phyloP scores from a whole-genome alignment of 1,140 invertebrate genomes.

The Odontomachus brunneus region DNA sequence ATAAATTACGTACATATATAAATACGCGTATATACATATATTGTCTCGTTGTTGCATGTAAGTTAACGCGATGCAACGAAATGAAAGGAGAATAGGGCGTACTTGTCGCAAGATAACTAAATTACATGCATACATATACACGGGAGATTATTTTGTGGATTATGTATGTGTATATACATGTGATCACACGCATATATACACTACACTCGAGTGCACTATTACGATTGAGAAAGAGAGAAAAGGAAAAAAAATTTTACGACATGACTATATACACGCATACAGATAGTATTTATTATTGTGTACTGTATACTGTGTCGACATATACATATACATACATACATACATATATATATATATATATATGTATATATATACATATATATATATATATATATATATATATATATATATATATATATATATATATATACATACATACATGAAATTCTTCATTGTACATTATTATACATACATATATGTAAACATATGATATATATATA shows the following conservation, averaged over 20 bases:
- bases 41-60: conserved; percentile 79
- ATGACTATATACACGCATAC: conserved; percentile 77
- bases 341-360: conserved; percentile 41
- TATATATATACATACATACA: no score
- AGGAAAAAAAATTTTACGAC: conserved; percentile 63
- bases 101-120: conserved; percentile 71
- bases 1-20: conserved; percentile 68
- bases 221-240: conserved; percentile 28
- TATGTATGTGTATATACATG: conserved; percentile 70
- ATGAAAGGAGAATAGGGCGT: conserved; percentile 63
- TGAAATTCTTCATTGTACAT: conserved; percentile 84
- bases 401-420: no score
- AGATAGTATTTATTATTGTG: conserved; percentile 86
- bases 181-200: conserved; percentile 72
- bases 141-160: conserved; percentile 43
- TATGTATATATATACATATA: no score
- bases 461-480: conserved; percentile 79
- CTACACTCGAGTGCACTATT: conserved; percentile 57
- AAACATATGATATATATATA: conserved; percentile 72
- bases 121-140: neutral
- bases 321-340: no score
- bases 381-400: no score
- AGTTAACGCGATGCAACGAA: conserved; percentile 80
- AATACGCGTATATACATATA: conserved; percentile 60
- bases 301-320: conserved; percentile 86